These are phyloP conservation scores for Emesis furor DNA, from an alignment of 2,888 invertebrate species.

Conservation along the genomic window DNA sequence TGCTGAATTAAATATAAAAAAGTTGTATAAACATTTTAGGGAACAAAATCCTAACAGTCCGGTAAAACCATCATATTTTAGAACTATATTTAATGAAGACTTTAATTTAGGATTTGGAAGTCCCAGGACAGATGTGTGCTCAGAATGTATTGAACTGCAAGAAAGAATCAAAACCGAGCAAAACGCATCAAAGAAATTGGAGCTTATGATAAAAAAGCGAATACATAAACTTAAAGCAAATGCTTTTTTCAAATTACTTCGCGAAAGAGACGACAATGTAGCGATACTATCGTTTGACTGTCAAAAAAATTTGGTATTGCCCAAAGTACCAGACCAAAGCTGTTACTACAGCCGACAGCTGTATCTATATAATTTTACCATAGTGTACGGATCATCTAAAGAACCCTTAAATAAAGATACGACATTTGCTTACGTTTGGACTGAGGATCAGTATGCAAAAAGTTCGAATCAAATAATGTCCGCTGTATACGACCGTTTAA, in stretches of 20 bases:
- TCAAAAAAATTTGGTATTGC: constrained; percentile 8
- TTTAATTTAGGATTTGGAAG: constrained; percentile 25
- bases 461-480: too few relatives aligned
- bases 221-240: constrained; percentile 16
- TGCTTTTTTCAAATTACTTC: constrained; percentile 23
- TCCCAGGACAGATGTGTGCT: neutral
- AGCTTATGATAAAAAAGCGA: constrained; percentile 14
- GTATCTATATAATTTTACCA: constrained; percentile 14
- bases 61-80: neutral
- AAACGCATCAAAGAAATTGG: neutral
- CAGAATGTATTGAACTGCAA: constrained; percentile 6
- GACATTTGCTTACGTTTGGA: constrained; percentile 18
- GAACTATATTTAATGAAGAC: constrained; percentile 17
- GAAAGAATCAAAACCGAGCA: constrained; percentile 22
- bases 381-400: constrained; percentile 5
- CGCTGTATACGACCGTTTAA: too few relatives aligned
- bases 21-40: too few relatives aligned
- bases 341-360: constrained; percentile 14
- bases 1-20: too few relatives aligned
- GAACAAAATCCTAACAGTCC: too few relatives aligned
- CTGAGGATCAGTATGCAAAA: neutral
- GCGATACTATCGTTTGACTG: constrained; percentile 16
- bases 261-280: neutral
- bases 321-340: constrained; percentile 23
- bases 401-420: constrained; percentile 18